Conservation (phyloP, 2,797 vertebrate genomes). For the Fundulus diaphanus region DNA sequence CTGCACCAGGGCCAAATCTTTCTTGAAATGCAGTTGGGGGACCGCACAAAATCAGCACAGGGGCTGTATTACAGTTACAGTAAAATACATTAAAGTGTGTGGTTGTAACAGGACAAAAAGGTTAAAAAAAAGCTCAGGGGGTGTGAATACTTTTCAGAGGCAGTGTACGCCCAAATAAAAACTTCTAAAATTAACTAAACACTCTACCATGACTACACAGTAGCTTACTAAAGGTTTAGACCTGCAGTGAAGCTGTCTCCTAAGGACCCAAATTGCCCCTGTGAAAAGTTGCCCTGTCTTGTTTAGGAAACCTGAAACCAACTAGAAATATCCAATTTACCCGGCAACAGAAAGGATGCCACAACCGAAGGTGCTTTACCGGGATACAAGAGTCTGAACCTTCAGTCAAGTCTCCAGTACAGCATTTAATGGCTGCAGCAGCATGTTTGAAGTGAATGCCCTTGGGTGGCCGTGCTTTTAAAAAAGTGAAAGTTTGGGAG, state of each 20-base stretch:
- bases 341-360: slow-evolving; percentile 65
- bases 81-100: not conserved
- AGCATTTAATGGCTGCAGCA: not conserved
- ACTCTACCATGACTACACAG: not conserved
- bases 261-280: slow-evolving; percentile 41
- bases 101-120: not conserved
- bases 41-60: too few species aligned
- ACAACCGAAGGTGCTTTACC: slow-evolving; percentile 43
- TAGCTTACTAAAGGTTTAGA: slow-evolving; percentile 14
- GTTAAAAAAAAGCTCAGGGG: not conserved
- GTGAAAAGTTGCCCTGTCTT: slow-evolving; percentile 49
- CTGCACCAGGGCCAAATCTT: too few species aligned
- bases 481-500: not conserved
- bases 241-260: slow-evolving; percentile 24
- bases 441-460: slow-evolving; percentile 2
- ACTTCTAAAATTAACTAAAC: not conserved
- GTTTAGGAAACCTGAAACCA: slow-evolving; percentile 58
- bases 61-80: not conserved
- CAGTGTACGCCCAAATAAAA: not conserved
- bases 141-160: not conserved
- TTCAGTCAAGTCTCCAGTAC: slow-evolving; percentile 3
- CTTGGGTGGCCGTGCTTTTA: slow-evolving; percentile 9
- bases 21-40: too few species aligned
- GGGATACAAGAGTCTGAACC: slow-evolving; percentile 29
- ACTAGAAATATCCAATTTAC: slow-evolving; percentile 70